Evolutionary conservation across 2,113 vertebrate genomes (phyloP), one percentile per base, ranked within the genome.

Genomic region (Tauraco erythrolophus): DNA sequence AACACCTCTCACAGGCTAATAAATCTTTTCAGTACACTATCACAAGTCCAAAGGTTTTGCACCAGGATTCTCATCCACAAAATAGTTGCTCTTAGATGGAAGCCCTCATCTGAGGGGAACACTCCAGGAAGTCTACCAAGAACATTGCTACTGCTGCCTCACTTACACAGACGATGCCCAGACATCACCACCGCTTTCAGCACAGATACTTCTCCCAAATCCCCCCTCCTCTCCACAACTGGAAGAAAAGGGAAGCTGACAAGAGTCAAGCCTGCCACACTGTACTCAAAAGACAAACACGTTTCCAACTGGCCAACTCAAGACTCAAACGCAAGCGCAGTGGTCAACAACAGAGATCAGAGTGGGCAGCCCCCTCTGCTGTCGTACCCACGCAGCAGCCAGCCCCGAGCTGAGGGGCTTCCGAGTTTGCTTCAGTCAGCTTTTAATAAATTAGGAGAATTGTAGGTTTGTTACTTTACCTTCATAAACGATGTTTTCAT

Each of bases 171-270:
- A 24, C 31, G 45, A 56, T 21, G n/a, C 39, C 83, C 53, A 65
- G 50, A 7, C 41, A 58, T 10, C 6, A 54, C 13, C 43, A 41
- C 0, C 0, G 0, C 33, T 41, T 65, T 56, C 58, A 76, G 35
- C 28, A 43, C 0, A 54, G 21, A 21, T 7, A 4, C 27, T 88
- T 25, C 60, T 69, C 57, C n/a, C 17, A 84, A 75, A 75, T 24
- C 10, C 25, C 41, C 9, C 3, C n/a, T 78, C 54, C 72, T 51
- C 43, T 46, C 43, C 25, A 18, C 5, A n/a, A 9, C 23, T 19
- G 27, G 50, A 24, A 53, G 54, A 48, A 61, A 46, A n/a, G 24
- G 9, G 14, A 83, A 64, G 18, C 57, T 0, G 1, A 39, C 14
- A 51, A 51, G 46, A 23, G 33, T 39, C n/a, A 66, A 35, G 10